Conservation (phyloP, 1,140 invertebrate genomes). For the Drosophila athabasca region DNA sequence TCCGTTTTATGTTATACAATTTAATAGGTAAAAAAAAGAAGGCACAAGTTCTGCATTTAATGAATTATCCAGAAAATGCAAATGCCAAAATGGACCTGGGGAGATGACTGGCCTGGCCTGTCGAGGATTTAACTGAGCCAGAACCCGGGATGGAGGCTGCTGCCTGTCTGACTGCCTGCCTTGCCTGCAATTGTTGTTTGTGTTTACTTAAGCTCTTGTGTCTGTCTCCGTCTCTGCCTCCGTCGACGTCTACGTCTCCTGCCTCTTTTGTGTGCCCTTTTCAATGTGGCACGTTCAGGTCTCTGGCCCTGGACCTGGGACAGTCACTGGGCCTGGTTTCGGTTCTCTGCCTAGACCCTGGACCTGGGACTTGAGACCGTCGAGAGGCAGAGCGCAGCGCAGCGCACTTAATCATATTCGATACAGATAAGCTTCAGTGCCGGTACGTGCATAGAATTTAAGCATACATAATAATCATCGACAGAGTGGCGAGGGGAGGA, state of each 20-base stretch:
- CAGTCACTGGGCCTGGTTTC: conserved; percentile 22
- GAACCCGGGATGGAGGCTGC: conserved; percentile 15
- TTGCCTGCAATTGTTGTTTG: conserved; percentile 42
- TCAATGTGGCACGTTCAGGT: conserved; percentile 72
- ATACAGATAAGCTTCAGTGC: conserved; percentile 82
- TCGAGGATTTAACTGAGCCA: conserved; percentile 14
- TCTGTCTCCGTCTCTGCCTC: background rate
- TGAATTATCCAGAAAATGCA: conserved; percentile 68
- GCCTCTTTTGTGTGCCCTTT: conserved; percentile 66
- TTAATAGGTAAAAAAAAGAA: conserved; percentile 57
- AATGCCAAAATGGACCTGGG: conserved; percentile 70
- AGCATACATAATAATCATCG: conserved; percentile 81
- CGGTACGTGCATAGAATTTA: conserved; percentile 79
- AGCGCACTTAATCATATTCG: conserved; percentile 81
- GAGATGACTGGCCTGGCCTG: conserved; percentile 39
- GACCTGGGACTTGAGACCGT: conserved; percentile 3
- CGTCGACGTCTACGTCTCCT: background rate
- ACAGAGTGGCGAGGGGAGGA: conserved; percentile 7
- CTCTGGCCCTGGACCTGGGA: conserved; percentile 6
- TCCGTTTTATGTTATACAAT: conserved; percentile 50
- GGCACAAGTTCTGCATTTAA: conserved; percentile 45
- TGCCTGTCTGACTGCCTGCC: conserved; percentile 27
- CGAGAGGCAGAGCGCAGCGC: conserved; percentile 60
- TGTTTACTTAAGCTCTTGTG: conserved; percentile 70
- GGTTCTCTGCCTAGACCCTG: conserved; percentile 30